phyloP scores from a whole-genome alignment of 2,888 invertebrate species.

The Sipha maydis region DNA sequence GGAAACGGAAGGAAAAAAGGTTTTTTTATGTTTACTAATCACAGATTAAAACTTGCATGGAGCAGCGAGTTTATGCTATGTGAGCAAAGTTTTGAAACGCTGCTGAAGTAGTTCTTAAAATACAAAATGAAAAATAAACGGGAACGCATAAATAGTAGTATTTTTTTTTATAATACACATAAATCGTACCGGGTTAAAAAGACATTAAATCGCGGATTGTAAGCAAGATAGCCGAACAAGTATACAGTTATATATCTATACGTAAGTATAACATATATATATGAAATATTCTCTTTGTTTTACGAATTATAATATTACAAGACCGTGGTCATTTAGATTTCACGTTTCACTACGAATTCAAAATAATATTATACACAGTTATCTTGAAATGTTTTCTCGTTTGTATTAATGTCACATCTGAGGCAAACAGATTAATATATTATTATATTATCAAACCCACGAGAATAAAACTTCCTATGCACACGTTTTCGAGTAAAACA shows the following conservation, averaged over 20 bases:
- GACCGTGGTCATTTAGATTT: background rate
- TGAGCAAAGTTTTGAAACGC: background rate
- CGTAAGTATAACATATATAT: too few relatives aligned
- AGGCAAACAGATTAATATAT: background rate
- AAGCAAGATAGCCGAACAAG: too few relatives aligned
- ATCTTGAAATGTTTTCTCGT: background rate
- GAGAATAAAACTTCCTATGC: background rate
- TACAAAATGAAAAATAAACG: background rate
- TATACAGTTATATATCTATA: too few relatives aligned
- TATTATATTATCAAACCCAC: background rate
- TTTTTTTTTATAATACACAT: background rate
- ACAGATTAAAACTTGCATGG: slow-evolving; percentile 17
- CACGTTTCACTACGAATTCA: background rate
- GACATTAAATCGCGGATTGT: too few relatives aligned
- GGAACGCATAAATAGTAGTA: background rate
- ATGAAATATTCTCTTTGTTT: too few relatives aligned
- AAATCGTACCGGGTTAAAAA: background rate
- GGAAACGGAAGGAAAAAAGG: background rate
- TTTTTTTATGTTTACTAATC: slow-evolving; percentile 20
- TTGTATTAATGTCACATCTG: background rate
- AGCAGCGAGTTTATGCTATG: background rate
- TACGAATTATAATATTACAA: too few relatives aligned
- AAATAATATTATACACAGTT: background rate
- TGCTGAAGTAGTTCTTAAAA: background rate
- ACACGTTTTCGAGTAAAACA: background rate